These are phyloP conservation scores for Dysidea cf. avara DNA, from an alignment of 37 sponge, comb jelly and placozoan genomes.

Conservation along the genomic window DNA sequence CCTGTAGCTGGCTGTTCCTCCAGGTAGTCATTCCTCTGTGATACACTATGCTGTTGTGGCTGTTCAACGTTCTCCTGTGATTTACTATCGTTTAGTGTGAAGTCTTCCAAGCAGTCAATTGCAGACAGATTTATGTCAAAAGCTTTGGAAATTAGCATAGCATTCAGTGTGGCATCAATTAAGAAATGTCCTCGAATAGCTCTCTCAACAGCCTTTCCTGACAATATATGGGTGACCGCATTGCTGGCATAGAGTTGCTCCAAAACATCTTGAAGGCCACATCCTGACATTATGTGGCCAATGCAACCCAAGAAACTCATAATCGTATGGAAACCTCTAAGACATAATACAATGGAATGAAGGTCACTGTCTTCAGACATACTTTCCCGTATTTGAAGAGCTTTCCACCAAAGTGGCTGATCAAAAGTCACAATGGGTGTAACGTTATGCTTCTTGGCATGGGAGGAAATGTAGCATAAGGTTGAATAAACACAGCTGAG, in stretches of 20 bases:
- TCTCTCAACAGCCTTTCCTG: conserved; percentile 34
- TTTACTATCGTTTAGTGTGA: no score
- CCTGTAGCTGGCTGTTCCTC: no score
- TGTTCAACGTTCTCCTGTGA: no score
- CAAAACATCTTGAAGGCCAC: conserved; percentile 7
- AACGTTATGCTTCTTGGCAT: no score
- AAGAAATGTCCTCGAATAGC: conserved; percentile 27
- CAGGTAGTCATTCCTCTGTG: no score
- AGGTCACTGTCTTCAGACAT: neutral
- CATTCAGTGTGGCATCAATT: conserved; percentile 17
- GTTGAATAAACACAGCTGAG: conserved; percentile 11
- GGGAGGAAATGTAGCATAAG: neutral
- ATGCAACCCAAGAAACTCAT: conserved; percentile 33
- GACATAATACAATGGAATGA: neutral
- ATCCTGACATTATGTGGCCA: conserved; percentile 5
- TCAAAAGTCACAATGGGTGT: conserved; percentile 20
- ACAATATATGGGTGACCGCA: conserved; percentile 24
- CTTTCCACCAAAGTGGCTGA: conserved; percentile 7
- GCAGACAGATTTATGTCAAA: neutral
- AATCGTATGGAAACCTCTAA: neutral
- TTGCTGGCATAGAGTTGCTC: conserved; percentile 27
- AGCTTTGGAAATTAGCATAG: neutral
- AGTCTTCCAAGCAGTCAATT: no score
- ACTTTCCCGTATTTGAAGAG: conserved; percentile 4
- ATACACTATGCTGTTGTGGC: no score